Base-by-base conservation (phyloP, 1,140 invertebrate species). In the Hyposmocoma kahamanoa region DNA sequence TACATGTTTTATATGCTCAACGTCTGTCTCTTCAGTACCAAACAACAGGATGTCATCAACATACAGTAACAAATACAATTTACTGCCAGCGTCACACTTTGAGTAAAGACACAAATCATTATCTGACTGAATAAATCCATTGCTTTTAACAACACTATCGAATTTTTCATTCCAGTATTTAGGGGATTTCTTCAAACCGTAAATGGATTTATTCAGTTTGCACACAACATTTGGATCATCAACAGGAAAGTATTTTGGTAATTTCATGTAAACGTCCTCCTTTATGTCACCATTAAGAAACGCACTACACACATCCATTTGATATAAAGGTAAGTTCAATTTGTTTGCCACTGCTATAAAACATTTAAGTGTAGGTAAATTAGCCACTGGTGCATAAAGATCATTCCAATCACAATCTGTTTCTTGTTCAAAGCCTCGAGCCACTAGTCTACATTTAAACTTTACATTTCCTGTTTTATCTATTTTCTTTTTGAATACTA, bases 231-330 rank as follows among this genome's bases (percentile, higher is more conserved):
- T n/a, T 13, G 43, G 59, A 10, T 49, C 42, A 10, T 28, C 42
- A 24, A 50, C 44, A 44, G 53, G 46, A 15, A 66, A 59, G 30
- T 59, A 71, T 45, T 57, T 26, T 22, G 81, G 81, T 50, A 66
- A 56, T 46, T 62, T 52, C 58, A 84, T 67, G 52, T 67, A 84
- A 17, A 83, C 57, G 24, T 70, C 55, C 50, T 73, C 66, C 24
- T 78, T 39, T 15, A 87, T 36, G 22, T 59, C 50, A 3, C 72
- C 73, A 53, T 86, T 51, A 5, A 86, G 56, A 58, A 83, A 87
- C 0, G 71, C 79, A 10, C 69, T 78, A 24, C 61, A 68, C 0
- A 86, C 72, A 57, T 86, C 86, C 49, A 84, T 62, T 53, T 86
- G 82, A 5, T 57, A 13, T 11, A 86, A 47, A n/a, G 56, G 2